Evolutionary conservation across 2,888 invertebrate species (phyloP).

Genomic region (Xestoiulus laeticollis): DNA sequence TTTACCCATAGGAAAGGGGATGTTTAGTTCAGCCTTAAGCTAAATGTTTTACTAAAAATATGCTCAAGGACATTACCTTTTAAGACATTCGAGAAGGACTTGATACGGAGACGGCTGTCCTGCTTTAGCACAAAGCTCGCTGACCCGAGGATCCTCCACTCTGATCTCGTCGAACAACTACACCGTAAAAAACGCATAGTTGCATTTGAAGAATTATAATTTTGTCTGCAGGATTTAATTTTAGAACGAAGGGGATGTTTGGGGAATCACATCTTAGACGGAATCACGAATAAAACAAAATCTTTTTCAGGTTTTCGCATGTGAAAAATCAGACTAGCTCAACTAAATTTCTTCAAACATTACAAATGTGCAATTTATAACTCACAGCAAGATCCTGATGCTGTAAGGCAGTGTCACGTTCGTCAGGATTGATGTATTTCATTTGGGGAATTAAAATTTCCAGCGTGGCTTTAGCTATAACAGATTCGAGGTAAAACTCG

Average conservation of each 20-base stretch:
- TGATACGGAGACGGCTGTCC: conserved; percentile 96
- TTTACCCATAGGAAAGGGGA: no score
- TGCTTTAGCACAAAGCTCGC: conserved; percentile 94
- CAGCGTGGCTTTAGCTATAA: conserved; percentile 79
- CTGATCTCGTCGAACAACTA: conserved; percentile 91
- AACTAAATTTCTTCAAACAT: conserved; percentile 18
- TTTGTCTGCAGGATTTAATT: no score
- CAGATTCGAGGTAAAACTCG: background rate
- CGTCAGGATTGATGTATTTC: conserved; percentile 69
- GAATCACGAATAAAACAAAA: no score
- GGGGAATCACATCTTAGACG: no score
- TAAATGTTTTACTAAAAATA: no score
- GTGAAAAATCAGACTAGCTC: conserved; percentile 25
- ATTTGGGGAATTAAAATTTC: conserved; percentile 93
- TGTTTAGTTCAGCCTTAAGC: no score
- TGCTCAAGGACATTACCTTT: conserved; percentile 67
- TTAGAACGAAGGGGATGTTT: no score
- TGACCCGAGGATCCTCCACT: conserved; percentile 92
- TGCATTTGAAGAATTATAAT: no score
- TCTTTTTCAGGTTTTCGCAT: background rate
- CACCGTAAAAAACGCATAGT: conserved; percentile 52
- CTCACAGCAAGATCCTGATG: conserved; percentile 62
- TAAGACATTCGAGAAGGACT: conserved; percentile 88
- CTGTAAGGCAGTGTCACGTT: conserved; percentile 59
- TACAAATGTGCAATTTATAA: background rate